phyloP scores from a whole-genome alignment of 2,113 vertebrate species.

The Eleginops maclovinus region DNA sequence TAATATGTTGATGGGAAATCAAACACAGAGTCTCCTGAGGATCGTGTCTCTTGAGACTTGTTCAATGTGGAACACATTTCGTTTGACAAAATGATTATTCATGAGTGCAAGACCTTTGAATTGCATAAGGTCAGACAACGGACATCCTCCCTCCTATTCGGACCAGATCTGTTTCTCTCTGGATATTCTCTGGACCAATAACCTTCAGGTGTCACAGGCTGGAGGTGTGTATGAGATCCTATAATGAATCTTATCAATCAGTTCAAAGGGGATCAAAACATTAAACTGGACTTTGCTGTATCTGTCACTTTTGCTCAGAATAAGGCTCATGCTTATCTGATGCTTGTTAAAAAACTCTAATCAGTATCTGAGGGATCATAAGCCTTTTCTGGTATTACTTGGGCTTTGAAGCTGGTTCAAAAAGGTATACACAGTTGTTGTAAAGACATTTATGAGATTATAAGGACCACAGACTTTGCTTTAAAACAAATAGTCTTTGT shows the following conservation, averaged over 20 bases:
- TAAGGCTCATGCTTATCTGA: slow-evolving; percentile 21
- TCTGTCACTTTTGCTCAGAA: slow-evolving; percentile 22
- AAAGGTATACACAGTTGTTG: slow-evolving; percentile 7
- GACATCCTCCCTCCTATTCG: background rate
- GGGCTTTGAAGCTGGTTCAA: slow-evolving; percentile 31
- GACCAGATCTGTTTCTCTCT: slow-evolving; percentile 25
- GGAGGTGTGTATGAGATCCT: slow-evolving; percentile 30
- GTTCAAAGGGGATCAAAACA: slow-evolving; percentile 12
- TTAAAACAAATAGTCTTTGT: slow-evolving; percentile 36
- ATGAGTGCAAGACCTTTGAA: slow-evolving; percentile 10
- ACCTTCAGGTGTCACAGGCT: slow-evolving; percentile 6
- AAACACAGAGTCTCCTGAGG: slow-evolving; percentile 1
- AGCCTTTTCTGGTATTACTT: slow-evolving; percentile 25
- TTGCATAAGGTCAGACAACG: background rate
- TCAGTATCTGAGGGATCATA: slow-evolving; percentile 21
- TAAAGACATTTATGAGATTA: background rate
- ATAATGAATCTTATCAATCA: slow-evolving; percentile 12
- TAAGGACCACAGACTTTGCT: slow-evolving; percentile 44
- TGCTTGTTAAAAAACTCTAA: slow-evolving; percentile 34
- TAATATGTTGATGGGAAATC: slow-evolving; percentile 2
- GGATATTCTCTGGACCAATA: slow-evolving; percentile 34
- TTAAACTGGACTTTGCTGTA: slow-evolving; percentile 30
- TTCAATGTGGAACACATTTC: background rate
- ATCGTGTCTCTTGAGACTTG: background rate
- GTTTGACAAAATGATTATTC: slow-evolving; percentile 22